Evolutionary conservation across 2,113 vertebrate species (phyloP), one percentile per base, ranked within the genome.

Genomic region (Oceanodroma tethys): DNA sequence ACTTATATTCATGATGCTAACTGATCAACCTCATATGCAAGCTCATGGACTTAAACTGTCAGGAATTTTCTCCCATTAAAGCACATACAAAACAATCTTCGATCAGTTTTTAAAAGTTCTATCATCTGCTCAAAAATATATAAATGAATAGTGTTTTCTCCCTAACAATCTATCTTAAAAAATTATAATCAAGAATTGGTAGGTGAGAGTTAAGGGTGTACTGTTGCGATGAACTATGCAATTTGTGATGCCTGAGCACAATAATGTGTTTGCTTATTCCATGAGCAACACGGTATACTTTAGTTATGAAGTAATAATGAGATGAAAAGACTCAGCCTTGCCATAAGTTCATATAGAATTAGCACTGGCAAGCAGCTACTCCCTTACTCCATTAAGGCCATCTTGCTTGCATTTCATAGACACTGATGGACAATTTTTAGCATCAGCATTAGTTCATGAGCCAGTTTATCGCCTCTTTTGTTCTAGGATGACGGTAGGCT

Each of bases 201-300:
- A 38, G 16, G 36, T 59, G 40, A 62, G 34, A 23, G 26, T 71
- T 63, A 62, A 30, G 42, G 13, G 38, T 59, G 56, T 58, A 21
- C 40, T 56, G 0, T 19, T 73, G 65, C 2, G 0, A 2, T 16
- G 36, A 34, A 20, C 9, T 50, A 15, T 56, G 60, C 23, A 18
- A 2, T 27, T 67, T 27, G 32, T 45, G 59, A 36, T 47, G 40
- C 34, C 68, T 60, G 48, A 87, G 45, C n/a, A 89, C 58, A 72
- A 8, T 32, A n/a, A 6, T 7, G 22, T 47, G 34, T 86, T 79
- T 76, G 30, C 23, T 62, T 55, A 27, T 88, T 78, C 27, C 5
- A 0, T 48, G 59, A 53, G 50, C 42, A 9, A 23, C 67, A 6
- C 0, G 2, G 65, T 56, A 25, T 43, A 21, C 18, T 70, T 36